phyloP scores from a whole-genome alignment of 2,797 vertebrate species.

The Menidia menidia region DNA sequence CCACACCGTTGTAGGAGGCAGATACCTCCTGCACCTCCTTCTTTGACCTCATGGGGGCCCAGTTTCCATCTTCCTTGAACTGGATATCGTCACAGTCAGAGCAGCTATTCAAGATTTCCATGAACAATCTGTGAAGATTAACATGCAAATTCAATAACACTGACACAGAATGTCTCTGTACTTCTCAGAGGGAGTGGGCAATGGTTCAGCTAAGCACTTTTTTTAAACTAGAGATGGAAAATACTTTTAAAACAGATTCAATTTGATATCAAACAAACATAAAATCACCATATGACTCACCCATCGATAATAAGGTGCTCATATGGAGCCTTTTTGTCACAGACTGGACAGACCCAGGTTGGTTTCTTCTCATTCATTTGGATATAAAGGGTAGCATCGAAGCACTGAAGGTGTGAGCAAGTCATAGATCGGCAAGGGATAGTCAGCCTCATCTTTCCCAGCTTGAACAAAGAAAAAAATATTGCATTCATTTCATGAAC shows the following conservation, averaged over 20 bases:
- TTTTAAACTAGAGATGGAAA: background rate
- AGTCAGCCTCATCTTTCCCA: conserved; percentile 96
- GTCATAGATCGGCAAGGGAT: conserved; percentile 95
- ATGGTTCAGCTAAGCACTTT: background rate
- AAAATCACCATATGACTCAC: conserved; percentile 78
- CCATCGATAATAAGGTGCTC: conserved; percentile 98
- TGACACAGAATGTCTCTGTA: background rate
- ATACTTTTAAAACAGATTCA: background rate
- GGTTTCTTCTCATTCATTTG: conserved; percentile 99
- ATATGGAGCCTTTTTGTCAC: conserved; percentile 97
- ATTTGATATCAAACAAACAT: background rate
- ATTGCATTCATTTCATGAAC: background rate
- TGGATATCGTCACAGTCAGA: conserved; percentile 98
- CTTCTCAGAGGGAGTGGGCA: too few species aligned
- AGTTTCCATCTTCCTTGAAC: conserved; percentile 96
- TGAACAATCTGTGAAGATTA: conserved; percentile 88
- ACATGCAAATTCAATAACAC: background rate
- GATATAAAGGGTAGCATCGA: conserved; percentile 97
- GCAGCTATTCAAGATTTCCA: conserved; percentile 98
- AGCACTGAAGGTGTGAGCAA: conserved; percentile 97
- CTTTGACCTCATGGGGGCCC: conserved; percentile 97
- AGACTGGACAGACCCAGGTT: conserved; percentile 98
- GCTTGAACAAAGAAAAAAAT: conserved; percentile 71
- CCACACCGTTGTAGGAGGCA: conserved; percentile 90
- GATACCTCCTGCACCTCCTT: conserved; percentile 96